Base-by-base conservation (phyloP, 2,113 vertebrate species). In the Ploceus nigricollis region DNA sequence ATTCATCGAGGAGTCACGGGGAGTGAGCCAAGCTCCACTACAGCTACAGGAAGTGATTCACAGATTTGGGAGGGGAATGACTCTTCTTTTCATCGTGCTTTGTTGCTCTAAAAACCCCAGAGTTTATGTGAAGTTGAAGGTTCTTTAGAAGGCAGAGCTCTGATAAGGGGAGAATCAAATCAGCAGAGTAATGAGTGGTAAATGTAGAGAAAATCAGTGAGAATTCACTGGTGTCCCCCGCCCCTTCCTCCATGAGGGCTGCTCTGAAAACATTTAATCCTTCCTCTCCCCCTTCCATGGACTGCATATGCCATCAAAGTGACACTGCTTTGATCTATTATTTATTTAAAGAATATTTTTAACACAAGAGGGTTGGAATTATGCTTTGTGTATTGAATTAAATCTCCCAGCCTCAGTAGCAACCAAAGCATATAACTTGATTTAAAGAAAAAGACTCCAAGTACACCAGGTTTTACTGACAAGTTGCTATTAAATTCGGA, bases 331-430 rank as follows among this genome's bases (percentile, higher is more conserved):
- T 97, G 87, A 95, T 97, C 87, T 97, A 86, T 96, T 97, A 93
- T 96, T 97, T 96, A 97, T 94, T 93, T 91, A 94, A 94, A 94
- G 85, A 83, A 42, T 88, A 91, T 94, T 96, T 96, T 94, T 88
- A 92, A 94, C 89, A 76, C 53, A 35, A 31, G 92, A 89, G 94
- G 94, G 76, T 84, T 92, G 89, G 89, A 96, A 89, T 93, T 96
- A 80, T 85, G 92, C 90, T 96, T 96, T 96, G 93, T 97, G 93
- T 95, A 82, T 97, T 83, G 94, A 97, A 95, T 97, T 94, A 96
- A 97, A 94, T 86, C 87, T 96, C 92, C 23, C 51, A 86, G 61
- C 72, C 79, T 94, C 60, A 5, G 80, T 61, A 89, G 89, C 88
- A 91, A 95, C 37, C 66, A 76, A 91, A 92, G 95, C 71, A 56